Evolutionary conservation across 2,113 vertebrate genomes (phyloP).

Genomic region (Calonectris borealis): DNA sequence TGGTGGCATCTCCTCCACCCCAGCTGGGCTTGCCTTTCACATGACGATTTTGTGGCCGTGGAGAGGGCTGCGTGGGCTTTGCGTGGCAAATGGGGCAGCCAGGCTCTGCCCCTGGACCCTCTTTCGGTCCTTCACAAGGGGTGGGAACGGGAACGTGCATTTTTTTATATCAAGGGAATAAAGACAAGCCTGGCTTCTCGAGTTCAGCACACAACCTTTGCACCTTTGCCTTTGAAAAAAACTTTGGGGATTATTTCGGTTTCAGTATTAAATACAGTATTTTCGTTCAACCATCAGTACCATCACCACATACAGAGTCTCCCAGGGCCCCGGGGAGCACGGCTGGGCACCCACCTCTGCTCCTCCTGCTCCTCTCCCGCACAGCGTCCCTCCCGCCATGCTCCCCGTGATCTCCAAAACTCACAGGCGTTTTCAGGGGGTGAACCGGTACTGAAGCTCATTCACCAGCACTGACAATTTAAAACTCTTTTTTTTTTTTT

Average conservation of each 20-base stretch:
- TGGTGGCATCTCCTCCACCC: neutral
- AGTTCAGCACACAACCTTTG: neutral
- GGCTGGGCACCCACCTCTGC: neutral
- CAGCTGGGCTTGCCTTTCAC: neutral
- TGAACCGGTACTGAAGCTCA: neutral
- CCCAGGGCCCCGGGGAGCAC: neutral
- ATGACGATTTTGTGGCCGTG: rapidly evolving
- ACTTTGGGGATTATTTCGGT: neutral
- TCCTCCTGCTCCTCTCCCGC: neutral
- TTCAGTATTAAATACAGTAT: neutral
- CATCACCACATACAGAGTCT: neutral
- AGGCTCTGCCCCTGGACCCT: neutral
- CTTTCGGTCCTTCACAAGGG: neutral
- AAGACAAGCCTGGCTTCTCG: neutral
- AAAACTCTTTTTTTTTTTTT: neutral
- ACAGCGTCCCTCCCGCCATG: neutral
- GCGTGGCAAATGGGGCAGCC: rapidly evolving
- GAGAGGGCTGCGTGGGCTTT: neutral
- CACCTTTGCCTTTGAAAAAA: neutral
- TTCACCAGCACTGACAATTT: neutral
- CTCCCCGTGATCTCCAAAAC: neutral
- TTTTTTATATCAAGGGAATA: neutral
- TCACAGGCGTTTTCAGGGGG: neutral
- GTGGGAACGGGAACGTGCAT: rapidly evolving
- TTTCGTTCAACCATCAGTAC: neutral